Evolutionary conservation across 2,888 invertebrate genomes (phyloP).

Genomic region (Hypercompe scribonia): DNA sequence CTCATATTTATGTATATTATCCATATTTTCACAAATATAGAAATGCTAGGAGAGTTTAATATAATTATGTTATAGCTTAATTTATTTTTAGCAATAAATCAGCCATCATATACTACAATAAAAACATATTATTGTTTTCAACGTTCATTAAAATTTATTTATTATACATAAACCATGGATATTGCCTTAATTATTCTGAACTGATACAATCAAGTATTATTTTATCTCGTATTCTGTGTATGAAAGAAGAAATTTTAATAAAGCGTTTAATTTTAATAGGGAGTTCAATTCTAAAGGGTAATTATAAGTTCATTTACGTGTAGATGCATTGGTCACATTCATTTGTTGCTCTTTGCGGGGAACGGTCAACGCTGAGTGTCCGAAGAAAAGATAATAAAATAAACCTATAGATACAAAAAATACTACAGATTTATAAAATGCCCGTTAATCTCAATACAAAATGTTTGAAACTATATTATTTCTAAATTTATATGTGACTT

Average conservation of each 20-base stretch:
- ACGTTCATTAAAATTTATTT: background rate
- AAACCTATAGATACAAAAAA: background rate
- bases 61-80: too few species aligned
- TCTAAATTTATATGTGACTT: background rate
- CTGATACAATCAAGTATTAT: slow-evolving; percentile 20
- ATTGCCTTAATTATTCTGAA: slow-evolving; percentile 20
- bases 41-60: too few species aligned
- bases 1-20: too few species aligned
- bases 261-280: slow-evolving; percentile 36
- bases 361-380: background rate
- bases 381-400: background rate
- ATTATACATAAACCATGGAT: slow-evolving; percentile 13
- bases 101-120: too few species aligned
- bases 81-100: too few species aligned
- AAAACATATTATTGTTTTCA: background rate
- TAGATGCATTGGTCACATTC: slow-evolving; percentile 41
- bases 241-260: slow-evolving; percentile 29
- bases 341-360: slow-evolving; percentile 7
- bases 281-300: slow-evolving; percentile 25
- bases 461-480: too few species aligned
- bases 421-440: background rate
- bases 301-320: slow-evolving; percentile 34
- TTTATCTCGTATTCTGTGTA: slow-evolving; percentile 26
- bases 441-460: too few species aligned
- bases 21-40: too few species aligned